Base-by-base conservation (phyloP, 2,888 invertebrate genomes). In the Mesoligia furuncula region DNA sequence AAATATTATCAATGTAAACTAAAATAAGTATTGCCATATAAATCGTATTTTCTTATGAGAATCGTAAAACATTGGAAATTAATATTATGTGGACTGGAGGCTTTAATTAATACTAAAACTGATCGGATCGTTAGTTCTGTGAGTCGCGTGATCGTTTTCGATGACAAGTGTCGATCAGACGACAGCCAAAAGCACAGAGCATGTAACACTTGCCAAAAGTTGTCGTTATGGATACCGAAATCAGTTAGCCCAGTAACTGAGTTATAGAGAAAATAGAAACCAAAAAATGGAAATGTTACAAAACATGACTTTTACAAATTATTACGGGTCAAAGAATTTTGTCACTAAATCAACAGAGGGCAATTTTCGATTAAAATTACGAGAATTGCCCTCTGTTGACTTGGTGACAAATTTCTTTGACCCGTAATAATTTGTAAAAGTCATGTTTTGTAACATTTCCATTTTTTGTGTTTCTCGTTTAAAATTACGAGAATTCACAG, bases 1-100 rank as follows among this genome's bases (percentile, higher is more conserved):
- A 76, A 72, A 69, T 51, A 64, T 31, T 59, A 27, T n/a, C 20
- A 75, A 73, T 36, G 54, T 48, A 17, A 67, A 54, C 31, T 11
- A 64, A 59, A 24, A 45, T 70, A 59, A 24, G 39, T 70, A 36
- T 66, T 36, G 42, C 36, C 54, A 24, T 66, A 39, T 54, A 72
- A 48, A 8, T 24, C 15, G 1, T 74, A 59, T 80, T 62, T 67
- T 42, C 17, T 48, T 13, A 57, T 1, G 20, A 31, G 15, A 2
- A 9, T 66, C 45, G 45, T 70, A 48, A 39, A 31, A 51, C 27
- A 75, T 67, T 31, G 27, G 4, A 66, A n/a, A 15, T 66, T 59
- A 59, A 73, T 73, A 57, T 64, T 54, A 51, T n/a, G 4, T 15
- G 54, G 8, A 9, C 11, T 13, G 2, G 11, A 17, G 31, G 39